Evolutionary conservation across 2,797 vertebrate species (phyloP), one percentile per base, ranked within the genome.

Genomic region (Pipistrellus pipistrellus): DNA sequence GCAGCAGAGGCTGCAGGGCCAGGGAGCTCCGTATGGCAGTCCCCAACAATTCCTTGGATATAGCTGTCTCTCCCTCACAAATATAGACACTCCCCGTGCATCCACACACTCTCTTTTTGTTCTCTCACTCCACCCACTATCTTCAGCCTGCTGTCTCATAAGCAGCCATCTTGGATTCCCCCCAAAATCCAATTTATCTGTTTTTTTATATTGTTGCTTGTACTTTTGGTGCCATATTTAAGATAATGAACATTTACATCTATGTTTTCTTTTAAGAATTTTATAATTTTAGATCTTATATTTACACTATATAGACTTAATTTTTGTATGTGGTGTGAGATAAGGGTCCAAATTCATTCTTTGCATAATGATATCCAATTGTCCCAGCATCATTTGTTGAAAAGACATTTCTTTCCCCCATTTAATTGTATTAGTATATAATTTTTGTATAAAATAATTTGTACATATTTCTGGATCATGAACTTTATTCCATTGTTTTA

Each of bases 241-340:
- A 57, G 35, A 30, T 80, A 76, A 89, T 21, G 13, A 73, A 84
- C 21, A 92, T 55, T 80, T 81, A 85, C 9, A 88, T 62, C 55
- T 85, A 12, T 89, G 38, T 88, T 97, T 90, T 81, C 53, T 69
- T 92, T 35, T 64, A 88, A 91, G 55, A 85, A 53, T 91, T 93
- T 94, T 82, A 90, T 73, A 59, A 27, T 87, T 89, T 93, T 88
- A 90, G n/a, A 25, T 81, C 55, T 82, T 48, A 75, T 8, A 41
- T 41, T 41, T 41, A 41, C 38, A 41, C 38, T 41, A 41, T 48
- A 48, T 48, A 48, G 38, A 41, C 38, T 41, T 90, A 81, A 84
- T 51, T 93, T 90, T 82, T 93, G 73, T 87, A 68, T 57, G 55
- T 69, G 15, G 53, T 82, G 2, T 91, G 68, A 88, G 51, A 13